Percentiles rank a stretch among this genome's conserved stretches.
Evolutionary conservation across 2,113 vertebrate species (phyloP).

Genomic region (Hippocampus abdominalis): DNA sequence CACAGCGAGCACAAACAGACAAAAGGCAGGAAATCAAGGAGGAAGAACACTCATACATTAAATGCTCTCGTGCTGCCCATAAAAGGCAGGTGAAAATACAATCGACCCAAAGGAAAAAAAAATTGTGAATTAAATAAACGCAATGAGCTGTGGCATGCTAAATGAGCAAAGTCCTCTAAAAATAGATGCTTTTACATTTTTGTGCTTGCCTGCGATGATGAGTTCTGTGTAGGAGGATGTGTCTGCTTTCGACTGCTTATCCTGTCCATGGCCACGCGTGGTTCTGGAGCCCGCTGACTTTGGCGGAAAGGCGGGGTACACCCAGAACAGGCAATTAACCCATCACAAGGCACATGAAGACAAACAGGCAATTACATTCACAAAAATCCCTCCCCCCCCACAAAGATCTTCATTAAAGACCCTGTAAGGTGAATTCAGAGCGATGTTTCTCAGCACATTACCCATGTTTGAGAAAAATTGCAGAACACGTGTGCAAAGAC

Average conservation of each 20-base stretch:
- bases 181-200: conserved; percentile 30
- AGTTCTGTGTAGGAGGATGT: conserved; percentile 12
- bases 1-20: conserved; percentile 38
- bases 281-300: neutral
- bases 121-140: neutral
- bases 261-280: neutral
- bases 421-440: too few species aligned
- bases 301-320: neutral
- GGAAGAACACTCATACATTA: conserved; percentile 43
- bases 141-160: conserved; percentile 24
- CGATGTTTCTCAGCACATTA: too few species aligned
- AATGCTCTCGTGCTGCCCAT: conserved; percentile 32
- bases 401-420: neutral
- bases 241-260: neutral
- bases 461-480: too few species aligned
- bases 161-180: conserved; percentile 23
- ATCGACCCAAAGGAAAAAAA: neutral
- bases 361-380: neutral
- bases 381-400: neutral
- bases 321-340: neutral
- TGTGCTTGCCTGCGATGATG: conserved; percentile 9
- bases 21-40: conserved; percentile 44
- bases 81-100: conserved; percentile 18
- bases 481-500: too few species aligned
- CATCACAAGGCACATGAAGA: neutral